These are phyloP conservation scores for Motacilla tschutschensis DNA, from an alignment of 2,113 vertebrate species.

Conservation along the genomic window DNA sequence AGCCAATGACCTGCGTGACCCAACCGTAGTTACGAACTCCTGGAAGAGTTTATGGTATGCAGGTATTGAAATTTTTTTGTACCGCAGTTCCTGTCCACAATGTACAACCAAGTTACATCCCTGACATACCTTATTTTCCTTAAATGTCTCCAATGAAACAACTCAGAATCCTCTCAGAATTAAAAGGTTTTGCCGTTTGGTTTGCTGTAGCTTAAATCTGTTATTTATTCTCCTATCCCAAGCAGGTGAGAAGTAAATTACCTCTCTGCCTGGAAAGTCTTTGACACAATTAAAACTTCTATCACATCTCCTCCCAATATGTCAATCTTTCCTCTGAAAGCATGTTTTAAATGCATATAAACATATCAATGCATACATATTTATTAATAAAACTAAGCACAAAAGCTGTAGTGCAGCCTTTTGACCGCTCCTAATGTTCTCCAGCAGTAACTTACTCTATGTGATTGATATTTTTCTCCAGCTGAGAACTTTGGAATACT, in stretches of 20 bases:
- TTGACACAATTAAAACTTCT: neutral
- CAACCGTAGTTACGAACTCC: neutral
- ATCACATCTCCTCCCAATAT: neutral
- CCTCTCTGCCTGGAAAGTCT: neutral
- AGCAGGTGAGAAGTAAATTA: neutral
- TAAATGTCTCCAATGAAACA: neutral
- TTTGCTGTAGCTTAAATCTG: neutral
- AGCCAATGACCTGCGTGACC: neutral
- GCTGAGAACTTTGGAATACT: neutral
- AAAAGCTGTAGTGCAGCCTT: neutral
- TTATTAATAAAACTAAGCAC: neutral
- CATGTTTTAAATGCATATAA: neutral
- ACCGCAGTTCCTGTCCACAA: neutral
- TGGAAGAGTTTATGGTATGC: neutral
- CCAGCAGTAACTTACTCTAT: neutral
- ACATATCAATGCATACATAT: accelerated
- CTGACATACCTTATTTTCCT: neutral
- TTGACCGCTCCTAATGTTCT: neutral
- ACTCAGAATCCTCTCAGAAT: neutral
- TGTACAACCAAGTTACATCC: neutral
- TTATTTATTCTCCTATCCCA: neutral
- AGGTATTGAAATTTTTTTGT: neutral
- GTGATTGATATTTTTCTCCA: neutral
- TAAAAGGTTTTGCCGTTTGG: neutral
- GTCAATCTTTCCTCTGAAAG: neutral